Conservation (phyloP, 1,140 invertebrate species). For the Zaprionus nigranus region DNA sequence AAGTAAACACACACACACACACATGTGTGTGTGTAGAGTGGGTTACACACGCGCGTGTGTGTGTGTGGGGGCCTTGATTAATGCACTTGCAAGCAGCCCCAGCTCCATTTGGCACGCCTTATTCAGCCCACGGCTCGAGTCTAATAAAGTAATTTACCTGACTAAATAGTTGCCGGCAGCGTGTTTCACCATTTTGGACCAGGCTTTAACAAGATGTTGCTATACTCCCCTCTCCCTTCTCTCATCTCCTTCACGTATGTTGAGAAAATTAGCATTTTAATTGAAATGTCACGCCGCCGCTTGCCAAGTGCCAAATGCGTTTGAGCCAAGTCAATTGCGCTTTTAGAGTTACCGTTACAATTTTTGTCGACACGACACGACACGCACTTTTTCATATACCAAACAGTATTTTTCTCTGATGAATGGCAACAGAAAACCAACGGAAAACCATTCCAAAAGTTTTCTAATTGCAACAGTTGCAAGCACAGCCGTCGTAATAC, state of each 20-base stretch:
- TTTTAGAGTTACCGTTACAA: slow-evolving; percentile 7
- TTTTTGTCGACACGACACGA: slow-evolving; percentile 46
- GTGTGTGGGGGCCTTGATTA: slow-evolving; percentile 68
- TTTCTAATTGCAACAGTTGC: slow-evolving; percentile 32
- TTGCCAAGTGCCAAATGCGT: slow-evolving; percentile 59
- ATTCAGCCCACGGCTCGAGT: slow-evolving; percentile 50
- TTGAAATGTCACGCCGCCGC: slow-evolving; percentile 68
- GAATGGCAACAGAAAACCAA: slow-evolving; percentile 42
- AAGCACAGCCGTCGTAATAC: no score
- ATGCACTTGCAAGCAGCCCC: slow-evolving; percentile 56
- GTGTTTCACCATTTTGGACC: slow-evolving; percentile 43
- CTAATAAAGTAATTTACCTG: slow-evolving; percentile 74
- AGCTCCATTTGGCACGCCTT: slow-evolving; percentile 54
- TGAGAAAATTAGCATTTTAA: slow-evolving; percentile 71
- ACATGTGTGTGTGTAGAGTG: slow-evolving; percentile 41
- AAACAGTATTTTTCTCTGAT: slow-evolving; percentile 31
- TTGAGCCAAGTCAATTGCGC: slow-evolving; percentile 38
- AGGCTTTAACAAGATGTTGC: slow-evolving; percentile 35
- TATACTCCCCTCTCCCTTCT: slow-evolving; percentile 22
- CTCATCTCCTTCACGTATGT: not conserved
- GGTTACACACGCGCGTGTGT: slow-evolving; percentile 31
- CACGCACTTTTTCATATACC: slow-evolving; percentile 69
- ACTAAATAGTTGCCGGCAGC: slow-evolving; percentile 72
- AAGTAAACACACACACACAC: slow-evolving; percentile 7
- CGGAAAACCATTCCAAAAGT: slow-evolving; percentile 25